Conservation (phyloP, 2,113 vertebrate genomes). For the Eidolon helvum region DNA sequence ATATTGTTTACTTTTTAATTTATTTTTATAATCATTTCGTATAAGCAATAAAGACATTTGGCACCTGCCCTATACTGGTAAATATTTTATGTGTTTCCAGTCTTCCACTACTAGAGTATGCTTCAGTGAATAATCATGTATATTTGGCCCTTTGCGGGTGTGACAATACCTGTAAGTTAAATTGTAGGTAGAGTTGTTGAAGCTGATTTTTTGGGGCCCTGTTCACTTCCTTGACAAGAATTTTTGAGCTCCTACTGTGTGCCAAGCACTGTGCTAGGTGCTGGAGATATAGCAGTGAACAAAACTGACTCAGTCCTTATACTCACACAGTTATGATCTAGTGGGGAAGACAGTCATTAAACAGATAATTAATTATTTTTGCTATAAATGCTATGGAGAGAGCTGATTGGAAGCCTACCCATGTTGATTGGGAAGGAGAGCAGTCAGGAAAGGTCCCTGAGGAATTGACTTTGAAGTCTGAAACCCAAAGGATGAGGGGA, state of each 20-base stretch:
- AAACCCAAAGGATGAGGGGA: background rate
- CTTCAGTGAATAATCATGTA: background rate
- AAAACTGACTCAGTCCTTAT: background rate
- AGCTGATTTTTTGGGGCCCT: background rate
- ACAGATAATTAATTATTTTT: background rate
- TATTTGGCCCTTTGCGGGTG: background rate
- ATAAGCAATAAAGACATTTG: background rate
- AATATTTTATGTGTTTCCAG: background rate
- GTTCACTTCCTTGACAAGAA: background rate
- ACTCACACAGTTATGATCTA: background rate
- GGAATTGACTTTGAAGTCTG: constrained; percentile 11
- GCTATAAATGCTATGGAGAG: background rate
- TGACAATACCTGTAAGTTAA: background rate
- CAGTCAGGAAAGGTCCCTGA: background rate
- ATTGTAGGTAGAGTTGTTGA: constrained; percentile 27
- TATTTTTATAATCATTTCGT: background rate
- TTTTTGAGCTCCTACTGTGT: background rate
- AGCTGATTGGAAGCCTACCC: background rate
- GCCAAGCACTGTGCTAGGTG: background rate
- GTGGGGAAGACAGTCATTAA: background rate
- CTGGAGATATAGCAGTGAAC: background rate
- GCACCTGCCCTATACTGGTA: background rate
- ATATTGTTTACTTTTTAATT: background rate
- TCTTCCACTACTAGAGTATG: background rate
- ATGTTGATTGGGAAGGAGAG: background rate